Evolutionary conservation across 2,113 vertebrate species (phyloP), one percentile per base, ranked within the genome.

Genomic region (Dolichotis patagonum): DNA sequence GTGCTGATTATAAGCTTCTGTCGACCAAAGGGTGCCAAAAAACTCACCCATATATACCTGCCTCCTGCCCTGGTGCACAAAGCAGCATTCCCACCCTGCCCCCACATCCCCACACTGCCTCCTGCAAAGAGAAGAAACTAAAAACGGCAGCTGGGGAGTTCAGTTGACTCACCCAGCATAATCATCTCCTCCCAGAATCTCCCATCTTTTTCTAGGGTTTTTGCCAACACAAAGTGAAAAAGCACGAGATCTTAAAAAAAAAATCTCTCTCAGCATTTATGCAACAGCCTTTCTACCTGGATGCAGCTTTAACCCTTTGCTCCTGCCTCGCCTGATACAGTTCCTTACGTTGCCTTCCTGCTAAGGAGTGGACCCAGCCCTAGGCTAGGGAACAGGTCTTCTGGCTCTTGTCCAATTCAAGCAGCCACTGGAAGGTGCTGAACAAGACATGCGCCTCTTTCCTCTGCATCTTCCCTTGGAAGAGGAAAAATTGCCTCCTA

Each of bases 121-220:
- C 96, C 96, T 65, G 88, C 85, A 95, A 95, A 88, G 96, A 75
- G 86, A 78, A 92, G 82, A 88, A 92, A 97, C 92, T 96, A 96
- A 98, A 98, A 97, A 97, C 69, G 56, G 98, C 95, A 88, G 96
- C 96, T 95, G 96, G 97, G 97, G 96, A 97, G 94, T 80, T 90
- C 90, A 28, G 95, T 85, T 98, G 98, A 98, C 97, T 98, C 98
- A 98, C 85, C 90, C 96, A 92, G 91, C 93, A 96, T 60, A 91
- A 97, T 96, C 97, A 96, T 96, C 95, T 95, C 93, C 97, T 98
- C 97, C 96, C 96, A 97, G 98, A 97, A 93, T 97, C 97, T 98
- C 96, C 97, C 82, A 71, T 96, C 95, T 97, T 92, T 69, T 97
- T 97, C 77, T 94, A 85, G 95, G 92, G 96, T 54, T 96, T 97